Evolutionary conservation across 2,113 vertebrate genomes (phyloP).

Genomic region (Vireo altiloquus): DNA sequence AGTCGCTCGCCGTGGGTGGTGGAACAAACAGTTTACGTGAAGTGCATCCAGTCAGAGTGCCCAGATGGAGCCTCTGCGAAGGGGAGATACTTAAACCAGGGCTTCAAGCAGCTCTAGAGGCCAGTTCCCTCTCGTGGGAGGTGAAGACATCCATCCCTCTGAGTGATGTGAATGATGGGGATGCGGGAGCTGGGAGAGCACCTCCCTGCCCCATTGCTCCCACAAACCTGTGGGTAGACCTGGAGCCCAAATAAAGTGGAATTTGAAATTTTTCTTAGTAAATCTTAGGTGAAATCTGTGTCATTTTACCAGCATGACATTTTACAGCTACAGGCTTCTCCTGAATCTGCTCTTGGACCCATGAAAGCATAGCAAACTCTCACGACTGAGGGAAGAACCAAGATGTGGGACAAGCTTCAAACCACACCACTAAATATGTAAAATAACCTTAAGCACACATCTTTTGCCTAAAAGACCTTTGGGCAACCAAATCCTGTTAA

Average conservation of each 20-base stretch:
- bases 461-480: background rate
- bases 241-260: background rate
- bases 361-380: background rate
- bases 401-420: background rate
- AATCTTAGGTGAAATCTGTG: background rate
- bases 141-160: background rate
- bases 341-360: background rate
- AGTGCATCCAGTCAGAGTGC: background rate
- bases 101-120: background rate
- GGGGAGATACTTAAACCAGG: background rate
- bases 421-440: background rate
- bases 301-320: background rate
- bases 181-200: background rate
- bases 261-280: background rate
- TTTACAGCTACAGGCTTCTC: background rate
- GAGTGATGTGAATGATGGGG: fast-evolving
- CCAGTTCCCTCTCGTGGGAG: background rate
- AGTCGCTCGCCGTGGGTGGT: background rate
- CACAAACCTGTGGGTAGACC: background rate
- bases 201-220: background rate
- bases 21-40: constrained; percentile 39
- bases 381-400: background rate
- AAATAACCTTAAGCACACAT: background rate
- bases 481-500: background rate
- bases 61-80: background rate